Conservation (phyloP, 2,113 vertebrate species). For the Chamaea fasciata region DNA sequence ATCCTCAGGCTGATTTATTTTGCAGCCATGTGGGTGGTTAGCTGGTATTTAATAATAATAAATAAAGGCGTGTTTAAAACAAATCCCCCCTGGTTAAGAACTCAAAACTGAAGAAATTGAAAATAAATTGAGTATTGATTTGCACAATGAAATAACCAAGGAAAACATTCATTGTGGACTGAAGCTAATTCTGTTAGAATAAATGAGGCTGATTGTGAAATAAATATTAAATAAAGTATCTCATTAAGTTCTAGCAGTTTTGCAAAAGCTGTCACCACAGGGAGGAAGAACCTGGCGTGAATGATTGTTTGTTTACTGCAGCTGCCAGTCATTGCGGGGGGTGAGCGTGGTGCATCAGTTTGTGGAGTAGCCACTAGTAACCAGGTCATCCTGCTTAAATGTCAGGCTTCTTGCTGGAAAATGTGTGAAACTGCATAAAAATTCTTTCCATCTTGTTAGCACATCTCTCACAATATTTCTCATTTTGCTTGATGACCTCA, state of each 20-base stretch:
- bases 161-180: not conserved
- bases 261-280: not conserved
- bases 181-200: not conserved
- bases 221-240: conserved; percentile 25
- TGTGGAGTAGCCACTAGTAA: not conserved
- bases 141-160: not conserved
- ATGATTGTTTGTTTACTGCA: conserved; percentile 18
- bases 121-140: conserved; percentile 4
- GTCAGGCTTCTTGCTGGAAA: not conserved
- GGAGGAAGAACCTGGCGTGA: not conserved
- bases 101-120: not conserved
- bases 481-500: not conserved
- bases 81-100: not conserved
- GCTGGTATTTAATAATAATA: not conserved
- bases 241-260: not conserved
- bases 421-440: not conserved
- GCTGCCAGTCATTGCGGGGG: not conserved
- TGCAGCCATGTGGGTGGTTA: not conserved
- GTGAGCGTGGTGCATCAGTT: not conserved
- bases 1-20: not conserved
- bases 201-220: conserved; percentile 9
- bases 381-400: not conserved
- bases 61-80: not conserved
- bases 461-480: not conserved
- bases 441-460: not conserved